A percentile compares a stretch with the other conserved stretches of the same genome.
These are phyloP conservation scores for Eupeodes latifasciatus DNA, from an alignment of 2,888 invertebrate genomes.

Conservation along the genomic window DNA sequence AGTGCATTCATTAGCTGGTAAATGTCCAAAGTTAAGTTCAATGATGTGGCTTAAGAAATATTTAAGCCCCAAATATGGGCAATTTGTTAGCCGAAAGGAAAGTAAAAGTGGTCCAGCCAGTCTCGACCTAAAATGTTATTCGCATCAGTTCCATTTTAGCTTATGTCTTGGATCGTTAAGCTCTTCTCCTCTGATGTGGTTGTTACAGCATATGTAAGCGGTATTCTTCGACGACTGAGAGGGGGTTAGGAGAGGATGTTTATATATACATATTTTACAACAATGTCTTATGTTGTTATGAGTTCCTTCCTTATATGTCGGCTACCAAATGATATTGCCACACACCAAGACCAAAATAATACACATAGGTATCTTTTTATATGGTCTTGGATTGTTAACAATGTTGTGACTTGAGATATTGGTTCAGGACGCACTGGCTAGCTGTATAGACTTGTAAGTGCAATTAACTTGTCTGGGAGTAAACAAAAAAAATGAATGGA, in stretches of 20 bases:
- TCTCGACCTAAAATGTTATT: constrained; percentile 65
- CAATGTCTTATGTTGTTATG: constrained; percentile 47
- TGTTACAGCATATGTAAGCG: too few relatives aligned
- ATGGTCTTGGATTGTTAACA: background rate
- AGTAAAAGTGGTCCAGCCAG: constrained; percentile 72
- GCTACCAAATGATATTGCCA: constrained; percentile 15
- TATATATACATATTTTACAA: background rate
- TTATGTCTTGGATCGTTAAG: constrained; percentile 45
- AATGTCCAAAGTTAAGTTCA: constrained; percentile 61
- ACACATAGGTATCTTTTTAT: too few relatives aligned
- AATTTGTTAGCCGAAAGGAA: constrained; percentile 62
- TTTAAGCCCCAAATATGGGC: constrained; percentile 63
- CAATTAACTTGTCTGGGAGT: constrained; percentile 43
- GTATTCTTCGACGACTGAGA: constrained; percentile 7
- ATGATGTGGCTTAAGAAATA: constrained; percentile 47
- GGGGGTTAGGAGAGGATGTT: constrained; percentile 1
- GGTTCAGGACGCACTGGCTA: constrained; percentile 36
- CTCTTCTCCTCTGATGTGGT: background rate
- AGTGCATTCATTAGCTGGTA: constrained; percentile 57
- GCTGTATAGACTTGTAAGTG: constrained; percentile 8
- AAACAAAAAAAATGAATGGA: background rate
- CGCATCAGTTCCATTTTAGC: constrained; percentile 48
- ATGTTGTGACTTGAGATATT: constrained; percentile 6
- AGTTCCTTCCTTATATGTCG: constrained; percentile 59
- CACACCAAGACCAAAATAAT: constrained; percentile 17